phyloP scores from a whole-genome alignment of 2,888 invertebrate genomes.

The Strigamia crassipes region DNA sequence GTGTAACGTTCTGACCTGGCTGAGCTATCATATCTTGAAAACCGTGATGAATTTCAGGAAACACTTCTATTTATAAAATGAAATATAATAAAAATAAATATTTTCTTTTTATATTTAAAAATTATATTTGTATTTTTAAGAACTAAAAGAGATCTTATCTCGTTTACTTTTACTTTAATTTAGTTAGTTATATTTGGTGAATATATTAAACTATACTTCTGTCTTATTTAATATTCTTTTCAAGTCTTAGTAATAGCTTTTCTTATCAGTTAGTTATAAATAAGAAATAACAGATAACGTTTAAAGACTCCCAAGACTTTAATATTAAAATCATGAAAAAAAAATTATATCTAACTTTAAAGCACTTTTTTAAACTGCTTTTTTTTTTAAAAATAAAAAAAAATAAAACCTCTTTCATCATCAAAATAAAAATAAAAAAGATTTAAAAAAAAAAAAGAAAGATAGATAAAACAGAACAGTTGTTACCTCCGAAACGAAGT shows the following conservation, averaged over 20 bases:
- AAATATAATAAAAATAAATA: not conserved
- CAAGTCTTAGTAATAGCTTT: not conserved
- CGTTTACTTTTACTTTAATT: not conserved
- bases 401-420: not conserved
- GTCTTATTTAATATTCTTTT: conserved; percentile 30
- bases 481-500: conserved; percentile 44
- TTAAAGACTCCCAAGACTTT: not conserved
- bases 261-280: conserved; percentile 13
- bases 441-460: not conserved
- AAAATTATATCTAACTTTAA: not conserved
- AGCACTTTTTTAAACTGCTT: not conserved
- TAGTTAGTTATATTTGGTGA: not conserved
- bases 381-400: not conserved
- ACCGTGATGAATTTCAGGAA: conserved; percentile 55
- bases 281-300: not conserved
- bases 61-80: not conserved
- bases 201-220: not conserved
- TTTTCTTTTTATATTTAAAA: not conserved
- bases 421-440: not conserved
- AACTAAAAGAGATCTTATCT: not conserved
- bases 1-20: conserved; percentile 83
- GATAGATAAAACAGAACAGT: not conserved
- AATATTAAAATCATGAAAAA: not conserved
- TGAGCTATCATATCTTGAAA: conserved; percentile 87
- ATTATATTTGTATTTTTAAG: not conserved